These are phyloP conservation scores for Myotis daubentonii DNA, from an alignment of 2,797 vertebrate species.

Conservation along the genomic window DNA sequence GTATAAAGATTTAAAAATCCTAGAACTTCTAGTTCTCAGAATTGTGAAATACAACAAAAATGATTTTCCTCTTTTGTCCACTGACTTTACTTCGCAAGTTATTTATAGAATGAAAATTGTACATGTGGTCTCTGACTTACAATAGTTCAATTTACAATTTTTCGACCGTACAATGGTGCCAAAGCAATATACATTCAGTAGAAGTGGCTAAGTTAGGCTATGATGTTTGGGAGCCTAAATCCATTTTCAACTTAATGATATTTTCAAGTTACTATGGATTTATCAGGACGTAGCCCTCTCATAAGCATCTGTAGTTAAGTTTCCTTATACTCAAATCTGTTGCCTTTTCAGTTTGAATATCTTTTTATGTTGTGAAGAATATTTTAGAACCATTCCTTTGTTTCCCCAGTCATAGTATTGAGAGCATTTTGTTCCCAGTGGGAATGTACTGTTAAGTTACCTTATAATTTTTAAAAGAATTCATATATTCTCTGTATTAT, in stretches of 20 bases:
- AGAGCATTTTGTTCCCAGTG: neutral
- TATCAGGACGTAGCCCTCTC: neutral
- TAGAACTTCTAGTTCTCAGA: neutral
- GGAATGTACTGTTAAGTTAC: neutral
- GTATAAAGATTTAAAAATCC: slow-evolving; percentile 40
- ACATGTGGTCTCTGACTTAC: neutral
- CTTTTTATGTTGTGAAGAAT: slow-evolving; percentile 29
- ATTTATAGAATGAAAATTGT: slow-evolving; percentile 21
- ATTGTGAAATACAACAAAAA: neutral
- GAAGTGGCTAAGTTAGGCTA: neutral
- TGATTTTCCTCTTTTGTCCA: neutral
- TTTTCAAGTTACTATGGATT: neutral
- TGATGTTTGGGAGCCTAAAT: neutral
- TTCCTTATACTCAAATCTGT: neutral
- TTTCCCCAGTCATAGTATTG: neutral
- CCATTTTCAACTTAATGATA: neutral
- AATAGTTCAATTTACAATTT: neutral
- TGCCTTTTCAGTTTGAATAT: slow-evolving; percentile 24
- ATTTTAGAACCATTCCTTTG: neutral
- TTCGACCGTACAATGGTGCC: too few relatives aligned
- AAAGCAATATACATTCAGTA: neutral
- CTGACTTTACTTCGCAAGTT: neutral
- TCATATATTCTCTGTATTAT: neutral
- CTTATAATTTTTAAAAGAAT: neutral
- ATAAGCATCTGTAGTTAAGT: neutral